Conservation (phyloP, 1,140 invertebrate species). For the Marisa cornuarietis region DNA sequence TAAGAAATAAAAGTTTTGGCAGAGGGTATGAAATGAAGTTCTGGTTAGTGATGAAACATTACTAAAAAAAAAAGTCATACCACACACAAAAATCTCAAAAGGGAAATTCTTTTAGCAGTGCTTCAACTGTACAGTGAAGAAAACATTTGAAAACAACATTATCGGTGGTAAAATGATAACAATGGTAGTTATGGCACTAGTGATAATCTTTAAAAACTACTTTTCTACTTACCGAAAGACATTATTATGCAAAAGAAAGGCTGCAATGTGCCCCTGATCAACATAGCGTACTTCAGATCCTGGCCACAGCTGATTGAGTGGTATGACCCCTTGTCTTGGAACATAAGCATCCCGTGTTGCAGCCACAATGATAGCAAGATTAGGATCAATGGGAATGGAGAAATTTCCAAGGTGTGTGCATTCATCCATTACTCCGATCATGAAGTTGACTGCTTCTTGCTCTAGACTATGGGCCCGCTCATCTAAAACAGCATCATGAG, state of each 20-base stretch:
- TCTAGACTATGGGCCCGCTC: constrained; percentile 5
- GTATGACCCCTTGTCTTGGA: constrained; percentile 82
- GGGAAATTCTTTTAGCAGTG: too few species aligned
- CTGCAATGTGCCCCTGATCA: constrained; percentile 86
- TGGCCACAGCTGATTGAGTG: constrained; percentile 90
- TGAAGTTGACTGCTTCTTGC: constrained; percentile 78
- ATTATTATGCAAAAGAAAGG: constrained; percentile 87
- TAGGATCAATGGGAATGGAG: constrained; percentile 81
- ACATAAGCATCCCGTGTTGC: constrained; percentile 88
- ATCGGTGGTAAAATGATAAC: too few species aligned
- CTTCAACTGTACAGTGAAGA: too few species aligned
- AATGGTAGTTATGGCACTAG: too few species aligned
- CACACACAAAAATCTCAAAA: too few species aligned
- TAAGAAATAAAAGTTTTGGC: too few species aligned
- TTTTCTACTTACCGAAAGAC: constrained; percentile 78
- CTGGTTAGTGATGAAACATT: too few species aligned
- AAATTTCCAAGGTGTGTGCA: constrained; percentile 97
- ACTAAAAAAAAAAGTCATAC: too few species aligned
- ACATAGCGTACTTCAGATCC: constrained; percentile 83
- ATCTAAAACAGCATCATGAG: not conserved
- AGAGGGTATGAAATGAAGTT: too few species aligned
- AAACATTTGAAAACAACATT: too few species aligned
- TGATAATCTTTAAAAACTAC: too few species aligned
- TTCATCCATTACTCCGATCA: constrained; percentile 98
- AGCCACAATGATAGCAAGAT: constrained; percentile 60